A percentile compares a stretch with the other conserved stretches of the same genome.
phyloP scores from a whole-genome alignment of 2,888 invertebrate genomes.

The Holacanthella duospinosa region DNA sequence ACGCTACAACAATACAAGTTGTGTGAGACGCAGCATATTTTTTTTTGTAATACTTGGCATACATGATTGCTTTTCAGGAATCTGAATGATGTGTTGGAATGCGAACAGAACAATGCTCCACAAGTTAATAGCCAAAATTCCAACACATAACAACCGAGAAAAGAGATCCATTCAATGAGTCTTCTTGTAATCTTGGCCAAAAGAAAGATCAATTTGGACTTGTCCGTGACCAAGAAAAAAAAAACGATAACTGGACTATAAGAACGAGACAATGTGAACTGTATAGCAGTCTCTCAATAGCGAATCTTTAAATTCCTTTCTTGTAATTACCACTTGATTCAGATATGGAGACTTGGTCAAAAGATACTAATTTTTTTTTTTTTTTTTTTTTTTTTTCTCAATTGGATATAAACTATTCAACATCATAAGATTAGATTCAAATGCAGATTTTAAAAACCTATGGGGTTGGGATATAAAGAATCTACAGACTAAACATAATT shows the following conservation, averaged over 20 bases:
- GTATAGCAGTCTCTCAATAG: too few species aligned
- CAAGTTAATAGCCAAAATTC: conserved; percentile 16
- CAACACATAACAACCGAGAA: conserved; percentile 24
- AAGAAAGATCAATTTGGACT: neutral
- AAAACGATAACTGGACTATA: neutral
- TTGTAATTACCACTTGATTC: too few species aligned
- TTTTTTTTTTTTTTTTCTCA: too few species aligned
- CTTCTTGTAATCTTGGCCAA: neutral
- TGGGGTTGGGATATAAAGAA: too few species aligned
- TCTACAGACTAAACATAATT: too few species aligned
- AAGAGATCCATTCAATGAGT: neutral
- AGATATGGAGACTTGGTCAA: too few species aligned
- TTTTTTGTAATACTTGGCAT: neutral
- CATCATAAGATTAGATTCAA: too few species aligned
- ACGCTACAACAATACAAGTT: neutral
- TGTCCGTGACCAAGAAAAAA: neutral
- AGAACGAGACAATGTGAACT: neutral
- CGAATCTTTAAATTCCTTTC: too few species aligned
- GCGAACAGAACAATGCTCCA: conserved; percentile 1
- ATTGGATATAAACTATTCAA: too few species aligned
- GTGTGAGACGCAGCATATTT: neutral
- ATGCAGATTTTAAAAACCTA: too few species aligned
- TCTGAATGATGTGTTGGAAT: neutral
- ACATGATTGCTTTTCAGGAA: conserved; percentile 4
- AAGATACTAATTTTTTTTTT: too few species aligned